A percentile compares a stretch with the other conserved stretches of the same genome.
Evolutionary conservation across 2,888 invertebrate species (phyloP).

Genomic region (Tenodera sinensis): DNA sequence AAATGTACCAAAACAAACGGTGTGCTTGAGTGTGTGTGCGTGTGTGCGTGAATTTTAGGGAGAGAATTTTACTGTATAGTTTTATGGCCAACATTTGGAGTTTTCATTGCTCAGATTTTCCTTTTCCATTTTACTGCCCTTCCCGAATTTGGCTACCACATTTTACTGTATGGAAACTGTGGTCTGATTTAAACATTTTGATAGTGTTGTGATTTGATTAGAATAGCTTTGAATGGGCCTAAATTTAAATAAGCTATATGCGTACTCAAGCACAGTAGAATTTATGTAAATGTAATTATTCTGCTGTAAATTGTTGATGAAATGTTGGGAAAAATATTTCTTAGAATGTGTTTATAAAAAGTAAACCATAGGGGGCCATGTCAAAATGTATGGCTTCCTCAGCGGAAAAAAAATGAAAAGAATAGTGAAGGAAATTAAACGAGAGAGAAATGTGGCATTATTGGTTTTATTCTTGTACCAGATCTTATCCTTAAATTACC

Average conservation of each 20-base stretch:
- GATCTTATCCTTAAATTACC: too few relatives aligned
- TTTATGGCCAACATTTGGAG: not conserved
- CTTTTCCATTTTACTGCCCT: not conserved
- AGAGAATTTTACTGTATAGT: not conserved
- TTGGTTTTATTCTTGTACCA: not conserved
- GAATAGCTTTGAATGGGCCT: not conserved
- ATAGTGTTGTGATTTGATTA: not conserved
- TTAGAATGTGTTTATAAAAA: conserved; percentile 1
- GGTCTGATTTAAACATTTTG: not conserved
- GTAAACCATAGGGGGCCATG: not conserved
- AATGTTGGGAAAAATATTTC: not conserved
- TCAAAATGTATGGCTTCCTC: not conserved
- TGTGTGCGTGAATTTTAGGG: too few relatives aligned
- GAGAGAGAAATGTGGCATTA: not conserved
- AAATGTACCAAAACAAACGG: not conserved
- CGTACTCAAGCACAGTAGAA: not conserved
- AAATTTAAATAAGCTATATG: not conserved
- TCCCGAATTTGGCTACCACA: not conserved
- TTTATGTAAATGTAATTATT: not conserved
- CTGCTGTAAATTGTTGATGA: not conserved
- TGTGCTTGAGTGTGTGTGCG: not conserved
- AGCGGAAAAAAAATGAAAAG: not conserved
- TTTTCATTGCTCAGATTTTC: not conserved
- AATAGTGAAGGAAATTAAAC: not conserved
- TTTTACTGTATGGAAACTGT: not conserved